phyloP scores from a whole-genome alignment of 2,113 vertebrate genomes.

The Charadrius vociferus region DNA sequence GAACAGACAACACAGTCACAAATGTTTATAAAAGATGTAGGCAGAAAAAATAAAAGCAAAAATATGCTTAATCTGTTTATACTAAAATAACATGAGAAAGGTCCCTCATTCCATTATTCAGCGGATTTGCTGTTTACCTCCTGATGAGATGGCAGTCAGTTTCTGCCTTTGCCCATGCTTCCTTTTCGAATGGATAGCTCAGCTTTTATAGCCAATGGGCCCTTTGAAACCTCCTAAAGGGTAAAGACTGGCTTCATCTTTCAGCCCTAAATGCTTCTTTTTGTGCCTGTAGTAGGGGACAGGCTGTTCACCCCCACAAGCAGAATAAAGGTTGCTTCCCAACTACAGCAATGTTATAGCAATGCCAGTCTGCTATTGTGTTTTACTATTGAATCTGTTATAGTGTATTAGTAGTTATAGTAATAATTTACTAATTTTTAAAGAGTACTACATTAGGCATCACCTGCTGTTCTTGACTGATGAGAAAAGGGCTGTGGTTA shows the following conservation, averaged over 20 bases:
- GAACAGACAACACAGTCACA: background rate
- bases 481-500: background rate
- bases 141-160: background rate
- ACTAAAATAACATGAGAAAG: background rate
- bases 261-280: background rate
- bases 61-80: conserved; percentile 32
- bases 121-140: background rate
- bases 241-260: background rate
- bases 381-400: background rate
- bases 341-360: background rate
- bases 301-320: background rate
- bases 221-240: background rate
- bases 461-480: background rate
- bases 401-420: background rate
- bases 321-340: background rate
- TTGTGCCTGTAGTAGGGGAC: background rate
- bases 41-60: conserved; percentile 23
- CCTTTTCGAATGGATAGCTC: background rate
- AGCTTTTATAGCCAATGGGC: background rate
- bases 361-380: background rate
- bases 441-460: background rate
- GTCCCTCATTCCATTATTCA: conserved; percentile 9
- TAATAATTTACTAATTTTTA: background rate
- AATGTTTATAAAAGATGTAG: conserved; percentile 16
- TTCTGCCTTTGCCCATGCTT: background rate